Evolutionary conservation across 2,797 vertebrate species (phyloP).

Genomic region (Peromyscus aztecus): DNA sequence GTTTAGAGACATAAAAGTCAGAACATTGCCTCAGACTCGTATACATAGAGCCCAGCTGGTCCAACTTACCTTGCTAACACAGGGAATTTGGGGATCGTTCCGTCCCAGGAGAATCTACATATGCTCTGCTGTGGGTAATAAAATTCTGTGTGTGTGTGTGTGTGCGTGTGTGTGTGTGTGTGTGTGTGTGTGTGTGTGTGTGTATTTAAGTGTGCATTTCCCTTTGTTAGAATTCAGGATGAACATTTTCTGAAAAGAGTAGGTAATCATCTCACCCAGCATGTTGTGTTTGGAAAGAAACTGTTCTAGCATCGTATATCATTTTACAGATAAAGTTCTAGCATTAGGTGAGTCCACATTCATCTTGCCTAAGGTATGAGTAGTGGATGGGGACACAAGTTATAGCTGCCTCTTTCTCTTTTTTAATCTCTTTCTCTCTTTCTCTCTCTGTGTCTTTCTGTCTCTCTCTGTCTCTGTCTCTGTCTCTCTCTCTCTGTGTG

Average conservation of each 20-base stretch:
- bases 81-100: background rate
- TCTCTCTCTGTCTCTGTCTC: too few relatives aligned
- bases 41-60: background rate
- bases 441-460: too few relatives aligned
- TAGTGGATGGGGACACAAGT: background rate
- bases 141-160: background rate
- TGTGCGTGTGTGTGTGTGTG: background rate
- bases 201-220: background rate
- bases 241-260: background rate
- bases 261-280: background rate
- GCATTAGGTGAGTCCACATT: background rate
- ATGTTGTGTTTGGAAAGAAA: background rate
- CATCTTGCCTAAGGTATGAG: background rate
- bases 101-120: background rate
- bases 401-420: background rate
- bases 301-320: background rate
- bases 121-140: background rate
- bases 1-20: slow-evolving; percentile 12
- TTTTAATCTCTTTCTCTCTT: background rate
- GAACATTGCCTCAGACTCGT: slow-evolving; percentile 12
- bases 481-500: too few relatives aligned
- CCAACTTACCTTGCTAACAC: background rate
- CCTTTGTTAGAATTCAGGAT: background rate
- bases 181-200: background rate
- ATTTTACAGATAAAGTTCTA: background rate